Evolutionary conservation across 1,140 invertebrate species (phyloP), one percentile per base, ranked within the genome.

Genomic region (Pristionchus pacificus): DNA sequence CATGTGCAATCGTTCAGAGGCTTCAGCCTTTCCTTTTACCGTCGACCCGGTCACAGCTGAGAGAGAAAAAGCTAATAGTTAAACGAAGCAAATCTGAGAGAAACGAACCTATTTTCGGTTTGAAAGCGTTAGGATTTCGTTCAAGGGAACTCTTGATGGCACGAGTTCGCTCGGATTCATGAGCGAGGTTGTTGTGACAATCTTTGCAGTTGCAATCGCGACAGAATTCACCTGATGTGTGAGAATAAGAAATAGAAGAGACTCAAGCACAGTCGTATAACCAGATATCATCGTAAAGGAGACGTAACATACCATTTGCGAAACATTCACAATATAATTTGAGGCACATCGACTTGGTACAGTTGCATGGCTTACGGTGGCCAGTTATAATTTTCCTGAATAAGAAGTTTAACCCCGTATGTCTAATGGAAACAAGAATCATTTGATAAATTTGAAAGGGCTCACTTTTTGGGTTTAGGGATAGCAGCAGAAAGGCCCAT

Each of bases 251-350:
- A 49, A 49, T 19, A 49, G 38, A 19, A 19, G 6, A 10, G 38
- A 10, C 6, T 19, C 38, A 49, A 49, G n/a, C n/a, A n/a, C n/a
- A n/a, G n/a, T n/a, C n/a, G n/a, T n/a, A n/a, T n/a, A n/a, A n/a
- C n/a, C n/a, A n/a, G n/a, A n/a, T n/a, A n/a, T n/a, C n/a, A 49
- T 49, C 6, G 38, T 10, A 49, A 49, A 49, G 6, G 38, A 6
- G 38, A 10, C 38, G 38, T 49, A 49, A 49, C 6, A 49, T 49
- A 49, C 38, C 96, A 86, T 97, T 98, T 0, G 96, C 95, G 88
- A 99, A 99, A 85, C 97, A 99, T 85, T 99, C 96, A 87, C 97
- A 99, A 85, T 98, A 92, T 85, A 99, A 86, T 87, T 99, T 98
- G 30, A 99, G 88, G 84, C 96, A 99, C 85, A 97, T 93, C 2